Conservation (phyloP, 2,888 invertebrate genomes). For the Exephanes ischioxanthus region DNA sequence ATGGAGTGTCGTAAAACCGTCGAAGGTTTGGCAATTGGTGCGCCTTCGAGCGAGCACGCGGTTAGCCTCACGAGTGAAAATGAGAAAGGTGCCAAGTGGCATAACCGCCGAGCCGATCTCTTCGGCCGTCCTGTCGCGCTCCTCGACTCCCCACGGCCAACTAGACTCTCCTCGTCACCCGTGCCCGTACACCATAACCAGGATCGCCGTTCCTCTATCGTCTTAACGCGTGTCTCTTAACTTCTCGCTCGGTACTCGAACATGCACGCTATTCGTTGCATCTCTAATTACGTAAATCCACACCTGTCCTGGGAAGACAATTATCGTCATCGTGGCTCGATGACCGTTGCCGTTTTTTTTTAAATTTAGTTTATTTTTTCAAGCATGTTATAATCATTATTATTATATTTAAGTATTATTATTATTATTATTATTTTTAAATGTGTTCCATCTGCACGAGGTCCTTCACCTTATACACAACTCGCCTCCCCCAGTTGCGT, state of each 20-base stretch:
- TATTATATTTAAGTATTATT: not conserved
- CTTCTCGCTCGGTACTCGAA: not conserved
- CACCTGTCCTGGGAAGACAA: not conserved
- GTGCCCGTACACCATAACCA: not conserved
- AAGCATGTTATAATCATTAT: not conserved
- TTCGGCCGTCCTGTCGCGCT: conserved; percentile 38
- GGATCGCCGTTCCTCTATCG: conserved; percentile 29
- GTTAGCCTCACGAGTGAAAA: conserved; percentile 58
- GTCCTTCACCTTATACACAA: no score
- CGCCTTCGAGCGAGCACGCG: conserved; percentile 34
- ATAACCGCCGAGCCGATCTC: conserved; percentile 46
- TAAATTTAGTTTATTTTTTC: no score
- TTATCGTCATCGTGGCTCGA: conserved; percentile 29
- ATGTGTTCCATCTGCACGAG: no score
- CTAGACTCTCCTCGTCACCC: conserved; percentile 12
- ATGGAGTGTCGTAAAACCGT: conserved; percentile 36
- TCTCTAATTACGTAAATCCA: conserved; percentile 31
- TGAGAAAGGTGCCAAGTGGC: conserved; percentile 68
- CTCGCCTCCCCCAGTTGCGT: no score
- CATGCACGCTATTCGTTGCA: not conserved
- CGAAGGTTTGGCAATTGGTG: conserved; percentile 64
- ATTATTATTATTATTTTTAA: not conserved
- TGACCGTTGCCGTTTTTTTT: not conserved
- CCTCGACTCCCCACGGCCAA: conserved; percentile 27
- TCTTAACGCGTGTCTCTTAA: conserved; percentile 6